Base-by-base conservation (phyloP, 2,113 vertebrate genomes). In the Mirounga angustirostris region DNA sequence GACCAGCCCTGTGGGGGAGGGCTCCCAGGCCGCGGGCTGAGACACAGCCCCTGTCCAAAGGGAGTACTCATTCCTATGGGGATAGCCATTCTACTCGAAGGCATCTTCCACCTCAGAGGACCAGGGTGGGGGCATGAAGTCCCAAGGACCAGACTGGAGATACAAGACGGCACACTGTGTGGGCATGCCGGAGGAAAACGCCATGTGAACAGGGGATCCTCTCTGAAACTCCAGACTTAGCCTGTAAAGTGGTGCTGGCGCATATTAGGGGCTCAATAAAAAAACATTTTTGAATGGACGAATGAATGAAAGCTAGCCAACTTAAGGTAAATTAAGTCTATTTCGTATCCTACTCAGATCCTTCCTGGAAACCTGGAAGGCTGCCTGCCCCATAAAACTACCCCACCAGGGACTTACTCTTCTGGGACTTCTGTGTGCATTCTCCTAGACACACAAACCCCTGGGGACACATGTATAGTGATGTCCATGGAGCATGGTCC, bases 401-500 rank as follows among this genome's bases (percentile, higher is more conserved):
- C 21, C 40, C 14, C 2, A 5, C 10, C 1, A 0, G 7, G 56
- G 21, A 2, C 59, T 15, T n/a, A 12, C 2, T 73, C 14, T 8
- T 3, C 36, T 15, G 21, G 74, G 50, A 36, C 65, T 28, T 4
- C 1, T 2, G n/a, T 0, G 8, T 7, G 9, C 24, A 0, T 46
- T n/a, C 56, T 56, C 59, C 56, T 59, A 2, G 22, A 2, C 30
- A 7, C 54, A 15, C 67, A 14, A 6, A 4, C 28, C 61, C 4
- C 3, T 12, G 19, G 10, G 84, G n/a, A 61, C 5, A 11, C 22
- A 0, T 3, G n/a, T 4, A 63, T 6, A 12, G 14, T 4, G 40
- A 26, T 5, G 0, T 36, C n/a, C 26, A 0, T 0, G 1, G 0
- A 10, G 6, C 28, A 8, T 36, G 24, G 59, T 43, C 78, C 16